Evolutionary conservation across 2,888 invertebrate species (phyloP).

Genomic region (Campaea margaritaria): DNA sequence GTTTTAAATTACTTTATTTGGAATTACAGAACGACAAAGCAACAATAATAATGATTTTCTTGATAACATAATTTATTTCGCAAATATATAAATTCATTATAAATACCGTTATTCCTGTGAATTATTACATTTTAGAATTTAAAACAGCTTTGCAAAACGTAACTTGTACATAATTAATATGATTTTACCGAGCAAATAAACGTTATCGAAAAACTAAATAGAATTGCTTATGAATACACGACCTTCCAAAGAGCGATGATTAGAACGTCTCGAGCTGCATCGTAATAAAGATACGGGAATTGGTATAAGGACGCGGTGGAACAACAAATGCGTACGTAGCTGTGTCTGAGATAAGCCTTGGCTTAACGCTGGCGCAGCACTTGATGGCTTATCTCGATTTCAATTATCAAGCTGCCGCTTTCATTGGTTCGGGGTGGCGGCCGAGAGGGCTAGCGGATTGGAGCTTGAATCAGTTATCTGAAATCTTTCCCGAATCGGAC

Average conservation of each 20-base stretch:
- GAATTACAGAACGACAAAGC: too few species aligned
- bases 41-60: too few species aligned
- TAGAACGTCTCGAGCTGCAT: slow-evolving; percentile 56
- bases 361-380: slow-evolving; percentile 77
- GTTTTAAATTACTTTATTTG: too few species aligned
- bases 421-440: slow-evolving; percentile 72
- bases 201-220: not conserved
- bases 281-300: slow-evolving; percentile 71
- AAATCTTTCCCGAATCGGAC: slow-evolving; percentile 76
- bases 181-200: slow-evolving; percentile 1
- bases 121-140: too few species aligned
- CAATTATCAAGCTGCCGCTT: slow-evolving; percentile 82
- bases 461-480: slow-evolving; percentile 74
- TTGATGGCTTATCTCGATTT: slow-evolving; percentile 83
- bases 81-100: too few species aligned
- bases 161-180: too few species aligned
- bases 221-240: slow-evolving; percentile 1
- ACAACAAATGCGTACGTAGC: slow-evolving; percentile 73
- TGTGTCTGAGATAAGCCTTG: slow-evolving; percentile 76
- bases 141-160: too few species aligned
- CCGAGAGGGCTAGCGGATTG: slow-evolving; percentile 64
- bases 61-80: too few species aligned
- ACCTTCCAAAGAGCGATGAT: slow-evolving; percentile 11
- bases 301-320: slow-evolving; percentile 70
- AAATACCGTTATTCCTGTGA: too few species aligned